These are phyloP conservation scores for Furcifer pardalis DNA, from an alignment of 2,797 vertebrate species.

Conservation along the genomic window DNA sequence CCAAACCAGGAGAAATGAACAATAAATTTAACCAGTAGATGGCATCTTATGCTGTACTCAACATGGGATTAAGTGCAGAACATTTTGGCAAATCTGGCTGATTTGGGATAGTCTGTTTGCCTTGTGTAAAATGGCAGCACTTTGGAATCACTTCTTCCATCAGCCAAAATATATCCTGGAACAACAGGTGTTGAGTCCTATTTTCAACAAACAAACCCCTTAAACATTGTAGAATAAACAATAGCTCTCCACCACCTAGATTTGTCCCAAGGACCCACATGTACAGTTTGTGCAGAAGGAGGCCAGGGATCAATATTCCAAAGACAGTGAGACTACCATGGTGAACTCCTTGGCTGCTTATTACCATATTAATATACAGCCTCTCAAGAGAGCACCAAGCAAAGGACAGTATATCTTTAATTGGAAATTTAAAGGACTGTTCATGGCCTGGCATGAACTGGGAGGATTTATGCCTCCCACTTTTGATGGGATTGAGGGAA, in stretches of 20 bases:
- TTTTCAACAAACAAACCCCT: slow-evolving; percentile 17
- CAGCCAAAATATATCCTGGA: slow-evolving; percentile 16
- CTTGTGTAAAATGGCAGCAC: slow-evolving; percentile 12
- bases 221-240: slow-evolving; percentile 27
- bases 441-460: slow-evolving; percentile 64
- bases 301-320: slow-evolving; percentile 45
- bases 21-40: not conserved
- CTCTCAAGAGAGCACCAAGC: slow-evolving; percentile 63
- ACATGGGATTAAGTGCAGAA: not conserved
- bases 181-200: slow-evolving; percentile 31
- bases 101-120: not conserved
- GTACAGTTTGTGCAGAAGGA: slow-evolving; percentile 22
- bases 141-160: slow-evolving; percentile 9
- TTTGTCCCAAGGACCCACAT: slow-evolving; percentile 36
- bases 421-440: slow-evolving; percentile 75
- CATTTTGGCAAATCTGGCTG: not conserved
- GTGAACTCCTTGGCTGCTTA: slow-evolving; percentile 47
- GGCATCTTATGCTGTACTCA: not conserved
- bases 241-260: slow-evolving; percentile 23
- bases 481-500: slow-evolving; percentile 81
- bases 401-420: slow-evolving; percentile 75
- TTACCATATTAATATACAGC: slow-evolving; percentile 66
- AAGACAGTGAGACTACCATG: slow-evolving; percentile 40
- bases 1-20: not conserved
- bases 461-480: slow-evolving; percentile 76